Conservation (phyloP, 2,888 invertebrate genomes). For the Pheosia gnoma region DNA sequence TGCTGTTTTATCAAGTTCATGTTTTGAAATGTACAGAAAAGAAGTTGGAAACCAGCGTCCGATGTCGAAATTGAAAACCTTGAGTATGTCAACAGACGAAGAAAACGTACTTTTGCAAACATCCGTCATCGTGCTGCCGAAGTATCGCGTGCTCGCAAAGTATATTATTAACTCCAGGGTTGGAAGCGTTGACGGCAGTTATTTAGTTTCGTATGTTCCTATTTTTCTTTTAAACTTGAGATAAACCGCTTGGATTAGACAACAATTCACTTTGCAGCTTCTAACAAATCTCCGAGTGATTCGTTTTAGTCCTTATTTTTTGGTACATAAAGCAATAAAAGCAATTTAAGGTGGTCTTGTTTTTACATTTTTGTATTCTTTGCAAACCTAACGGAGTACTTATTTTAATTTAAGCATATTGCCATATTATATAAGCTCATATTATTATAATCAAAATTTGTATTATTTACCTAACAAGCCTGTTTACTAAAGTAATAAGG, state of each 20-base stretch:
- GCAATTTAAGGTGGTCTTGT: not conserved
- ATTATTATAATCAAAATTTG: too few species aligned
- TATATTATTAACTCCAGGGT: not conserved
- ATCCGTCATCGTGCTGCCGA: too few species aligned
- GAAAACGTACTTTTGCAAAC: too few species aligned
- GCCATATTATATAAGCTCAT: too few species aligned
- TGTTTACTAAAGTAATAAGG: too few species aligned
- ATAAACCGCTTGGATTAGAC: constrained; percentile 32
- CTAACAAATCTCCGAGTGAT: constrained; percentile 24
- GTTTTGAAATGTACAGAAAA: constrained; percentile 11
- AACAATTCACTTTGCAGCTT: constrained; percentile 23
- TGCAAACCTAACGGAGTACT: too few species aligned
- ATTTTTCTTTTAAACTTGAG: constrained; percentile 21
- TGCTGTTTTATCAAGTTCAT: constrained; percentile 26
- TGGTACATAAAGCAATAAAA: not conserved
- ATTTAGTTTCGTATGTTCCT: constrained; percentile 26
- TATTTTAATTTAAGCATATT: too few species aligned
- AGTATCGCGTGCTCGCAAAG: too few species aligned
- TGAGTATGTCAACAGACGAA: too few species aligned
- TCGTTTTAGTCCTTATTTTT: constrained; percentile 19
- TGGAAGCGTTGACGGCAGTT: constrained; percentile 7
- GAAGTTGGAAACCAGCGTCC: not conserved
- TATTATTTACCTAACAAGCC: too few species aligned
- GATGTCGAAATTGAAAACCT: too few species aligned
- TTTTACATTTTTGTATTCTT: not conserved